Percentiles rank a stretch among this genome's conserved stretches.
Conservation (phyloP, 2,113 vertebrate genomes). For the Fregata magnificens region DNA sequence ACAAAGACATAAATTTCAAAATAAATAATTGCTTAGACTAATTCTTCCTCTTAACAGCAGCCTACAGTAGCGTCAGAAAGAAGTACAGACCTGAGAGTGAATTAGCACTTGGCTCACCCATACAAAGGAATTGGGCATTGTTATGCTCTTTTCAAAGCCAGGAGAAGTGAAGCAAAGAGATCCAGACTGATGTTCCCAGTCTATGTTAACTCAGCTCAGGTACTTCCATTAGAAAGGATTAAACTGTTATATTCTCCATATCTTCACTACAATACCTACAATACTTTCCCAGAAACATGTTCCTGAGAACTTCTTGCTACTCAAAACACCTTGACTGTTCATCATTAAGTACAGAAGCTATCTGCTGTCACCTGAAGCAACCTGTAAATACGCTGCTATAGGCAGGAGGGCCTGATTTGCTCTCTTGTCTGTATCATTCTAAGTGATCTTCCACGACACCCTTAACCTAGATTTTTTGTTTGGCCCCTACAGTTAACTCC, state of each 20-base stretch:
- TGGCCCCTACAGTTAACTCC: neutral
- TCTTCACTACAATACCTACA: neutral
- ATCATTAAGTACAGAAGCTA: neutral
- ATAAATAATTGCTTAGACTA: neutral
- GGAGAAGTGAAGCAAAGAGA: neutral
- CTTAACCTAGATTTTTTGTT: neutral
- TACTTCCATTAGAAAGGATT: neutral
- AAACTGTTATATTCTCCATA: neutral
- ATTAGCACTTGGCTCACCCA: neutral
- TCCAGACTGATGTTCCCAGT: neutral
- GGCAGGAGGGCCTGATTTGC: neutral
- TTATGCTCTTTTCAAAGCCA: neutral
- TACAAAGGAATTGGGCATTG: neutral
- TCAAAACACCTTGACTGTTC: neutral
- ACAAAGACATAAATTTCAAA: neutral
- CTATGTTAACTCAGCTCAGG: neutral
- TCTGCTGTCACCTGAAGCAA: neutral
- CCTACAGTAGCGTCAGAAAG: neutral
- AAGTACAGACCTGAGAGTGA: neutral
- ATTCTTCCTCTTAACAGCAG: neutral
- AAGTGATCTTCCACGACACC: neutral
- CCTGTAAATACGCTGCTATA: neutral
- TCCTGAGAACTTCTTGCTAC: neutral
- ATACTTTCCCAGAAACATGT: neutral
- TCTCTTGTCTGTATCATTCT: neutral